Conservation (phyloP, 2,888 invertebrate genomes). For the Stegophylla sp. region DNA sequence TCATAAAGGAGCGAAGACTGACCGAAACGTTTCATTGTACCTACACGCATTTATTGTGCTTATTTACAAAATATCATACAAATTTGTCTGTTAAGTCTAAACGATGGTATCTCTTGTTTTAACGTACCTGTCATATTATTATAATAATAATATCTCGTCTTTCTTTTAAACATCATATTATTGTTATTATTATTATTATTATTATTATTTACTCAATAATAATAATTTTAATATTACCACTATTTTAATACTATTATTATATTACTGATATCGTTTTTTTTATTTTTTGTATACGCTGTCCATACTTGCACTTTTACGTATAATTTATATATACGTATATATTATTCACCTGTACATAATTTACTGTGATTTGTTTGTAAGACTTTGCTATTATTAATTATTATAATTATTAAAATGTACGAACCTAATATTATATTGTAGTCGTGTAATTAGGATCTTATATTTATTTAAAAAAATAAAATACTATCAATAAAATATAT, state of each 20-base stretch:
- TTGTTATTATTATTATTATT: neutral
- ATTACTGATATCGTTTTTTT: constrained; percentile 3
- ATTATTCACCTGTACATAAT: constrained; percentile 48
- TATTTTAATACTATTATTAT: neutral
- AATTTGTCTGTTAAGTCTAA: constrained; percentile 1
- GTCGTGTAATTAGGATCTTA: constrained; percentile 39
- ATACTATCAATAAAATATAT: constrained; percentile 24
- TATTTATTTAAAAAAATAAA: constrained; percentile 38
- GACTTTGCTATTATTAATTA: constrained; percentile 25
- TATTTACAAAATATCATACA: neutral
- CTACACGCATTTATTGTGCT: constrained; percentile 40
- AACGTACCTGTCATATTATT: neutral
- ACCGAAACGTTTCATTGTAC: constrained; percentile 46
- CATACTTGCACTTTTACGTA: constrained; percentile 50
- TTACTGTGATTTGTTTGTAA: constrained; percentile 47
- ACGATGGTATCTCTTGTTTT: neutral
- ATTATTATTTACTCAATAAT: neutral
- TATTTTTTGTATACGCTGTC: constrained; percentile 31
- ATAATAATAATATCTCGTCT: neutral
- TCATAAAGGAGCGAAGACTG: constrained; percentile 52
- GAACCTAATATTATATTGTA: constrained; percentile 28
- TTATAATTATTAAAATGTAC: constrained; percentile 10
- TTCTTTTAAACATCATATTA: neutral
- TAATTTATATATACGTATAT: too few species aligned
- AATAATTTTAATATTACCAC: too few species aligned